Evolutionary conservation across 2,888 invertebrate species (phyloP), one percentile per base, ranked within the genome.

Genomic region (Bellardia bayeri): DNA sequence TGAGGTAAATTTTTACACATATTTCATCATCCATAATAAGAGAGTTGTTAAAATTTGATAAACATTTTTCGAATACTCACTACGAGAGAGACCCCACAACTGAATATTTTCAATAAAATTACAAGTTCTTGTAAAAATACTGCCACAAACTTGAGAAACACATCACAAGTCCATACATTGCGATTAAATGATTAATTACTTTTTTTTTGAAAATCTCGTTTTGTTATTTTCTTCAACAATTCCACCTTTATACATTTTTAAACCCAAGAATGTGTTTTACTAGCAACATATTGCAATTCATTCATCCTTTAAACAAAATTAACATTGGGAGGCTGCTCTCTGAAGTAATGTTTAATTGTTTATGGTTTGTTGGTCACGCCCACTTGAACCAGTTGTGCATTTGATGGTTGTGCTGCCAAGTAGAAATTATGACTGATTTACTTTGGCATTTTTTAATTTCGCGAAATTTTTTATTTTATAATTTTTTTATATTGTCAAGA

Each of bases 281-380:
- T 58, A 58, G 58, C 3, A 58, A 40, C 23, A n/a, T 33, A 33
- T 51, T 74, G 64, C 40, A 13, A 74, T 49, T 66, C 30, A 56
- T 75, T 80, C 33, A 72, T 45, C 56, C 63, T 58, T 78, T 40
- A 56, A 49, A 69, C 30, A 9, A 3, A 79, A 74, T 74, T 74
- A 49, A 40, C 23, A 64, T 69, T 76, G 49, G 40, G 56, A 63
- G 42, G 64, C 63, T 69, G 54, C 14, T 63, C 75, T 80, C 80
- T 85, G 71, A 78, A 82, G 78, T 74, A 49, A 75, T 58, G 45
- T 75, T 76, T 81, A 88, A 86, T 88, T 88, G 84, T 84, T 88
- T 86, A 88, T 84, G 88, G 86, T 86, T 82, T 84, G 86, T 86
- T 86, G 86, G 86, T 75, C 88, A 88, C 86, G 86, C 86, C 86